Conservation (phyloP, 2,797 vertebrate genomes). For the Thaleichthys pacificus region DNA sequence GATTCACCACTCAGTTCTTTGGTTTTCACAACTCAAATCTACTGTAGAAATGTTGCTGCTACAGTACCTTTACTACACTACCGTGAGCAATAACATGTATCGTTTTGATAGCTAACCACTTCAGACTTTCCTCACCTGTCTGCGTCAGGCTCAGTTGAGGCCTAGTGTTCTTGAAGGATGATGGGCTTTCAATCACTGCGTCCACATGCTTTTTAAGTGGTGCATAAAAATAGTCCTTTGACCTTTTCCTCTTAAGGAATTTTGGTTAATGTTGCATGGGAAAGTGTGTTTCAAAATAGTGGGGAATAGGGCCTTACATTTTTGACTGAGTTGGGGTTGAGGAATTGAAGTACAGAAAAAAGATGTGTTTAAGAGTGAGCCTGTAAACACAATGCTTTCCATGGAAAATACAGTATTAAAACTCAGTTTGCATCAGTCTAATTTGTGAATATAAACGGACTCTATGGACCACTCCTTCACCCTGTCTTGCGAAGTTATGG, state of each 20-base stretch:
- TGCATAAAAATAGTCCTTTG: constrained; percentile 1
- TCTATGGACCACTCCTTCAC: constrained; percentile 41
- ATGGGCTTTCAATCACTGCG: neutral
- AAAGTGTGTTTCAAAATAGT: neutral
- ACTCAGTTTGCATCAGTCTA: neutral
- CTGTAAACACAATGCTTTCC: too few relatives aligned
- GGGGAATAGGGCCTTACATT: neutral
- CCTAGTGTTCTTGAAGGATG: neutral
- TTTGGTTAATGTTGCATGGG: neutral
- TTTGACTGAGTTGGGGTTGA: neutral
- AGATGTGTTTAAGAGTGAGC: too few relatives aligned
- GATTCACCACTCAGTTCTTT: too few relatives aligned
- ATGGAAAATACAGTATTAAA: too few relatives aligned
- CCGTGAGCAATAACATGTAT: too few relatives aligned
- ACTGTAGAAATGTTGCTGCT: too few relatives aligned
- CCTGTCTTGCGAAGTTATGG: constrained; percentile 40
- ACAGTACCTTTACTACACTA: too few relatives aligned
- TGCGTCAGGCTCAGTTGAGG: too few relatives aligned
- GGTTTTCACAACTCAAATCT: neutral
- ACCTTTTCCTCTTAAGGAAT: neutral
- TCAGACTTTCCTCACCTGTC: too few relatives aligned
- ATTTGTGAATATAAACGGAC: constrained; percentile 10
- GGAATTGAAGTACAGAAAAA: too few relatives aligned
- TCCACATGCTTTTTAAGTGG: neutral
- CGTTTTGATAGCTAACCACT: too few relatives aligned